Evolutionary conservation across 2,113 vertebrate species (phyloP).

Genomic region (Leptosomus discolor): DNA sequence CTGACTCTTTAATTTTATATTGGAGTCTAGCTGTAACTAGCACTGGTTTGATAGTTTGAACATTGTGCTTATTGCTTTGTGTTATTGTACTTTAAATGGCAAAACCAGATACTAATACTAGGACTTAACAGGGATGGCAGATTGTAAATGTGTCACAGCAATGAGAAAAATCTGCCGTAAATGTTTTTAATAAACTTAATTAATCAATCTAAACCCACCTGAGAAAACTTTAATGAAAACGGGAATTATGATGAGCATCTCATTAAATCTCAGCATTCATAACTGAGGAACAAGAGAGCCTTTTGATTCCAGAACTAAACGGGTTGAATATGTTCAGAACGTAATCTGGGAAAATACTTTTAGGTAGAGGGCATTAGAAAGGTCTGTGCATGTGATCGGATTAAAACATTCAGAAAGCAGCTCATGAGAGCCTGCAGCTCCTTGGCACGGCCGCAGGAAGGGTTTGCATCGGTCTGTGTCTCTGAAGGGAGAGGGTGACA

Average conservation of each 20-base stretch:
- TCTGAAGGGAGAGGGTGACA: background rate
- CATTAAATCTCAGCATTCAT: constrained; percentile 18
- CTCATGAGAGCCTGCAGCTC: background rate
- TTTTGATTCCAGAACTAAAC: constrained; percentile 48
- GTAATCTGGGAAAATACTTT: constrained; percentile 45
- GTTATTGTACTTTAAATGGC: background rate
- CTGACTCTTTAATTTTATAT: background rate
- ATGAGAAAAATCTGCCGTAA: background rate
- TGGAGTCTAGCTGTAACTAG: background rate
- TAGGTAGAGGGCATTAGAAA: constrained; percentile 13
- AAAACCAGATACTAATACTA: background rate
- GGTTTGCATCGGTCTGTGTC: background rate
- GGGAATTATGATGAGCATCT: background rate
- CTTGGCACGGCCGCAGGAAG: background rate
- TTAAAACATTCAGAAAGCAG: constrained; percentile 17
- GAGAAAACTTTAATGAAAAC: background rate
- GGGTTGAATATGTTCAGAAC: background rate
- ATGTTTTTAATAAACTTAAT: constrained; percentile 19
- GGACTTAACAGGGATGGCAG: background rate
- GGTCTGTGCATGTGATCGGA: constrained; percentile 19
- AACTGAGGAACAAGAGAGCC: constrained; percentile 18
- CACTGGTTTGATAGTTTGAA: background rate
- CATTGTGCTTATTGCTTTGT: background rate
- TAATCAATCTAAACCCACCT: background rate
- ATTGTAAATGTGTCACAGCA: background rate